Percentiles rank a stretch among this genome's conserved stretches.
These are phyloP conservation scores for Eupithecia vulgata DNA, from an alignment of 2,888 invertebrate genomes.

Conservation along the genomic window DNA sequence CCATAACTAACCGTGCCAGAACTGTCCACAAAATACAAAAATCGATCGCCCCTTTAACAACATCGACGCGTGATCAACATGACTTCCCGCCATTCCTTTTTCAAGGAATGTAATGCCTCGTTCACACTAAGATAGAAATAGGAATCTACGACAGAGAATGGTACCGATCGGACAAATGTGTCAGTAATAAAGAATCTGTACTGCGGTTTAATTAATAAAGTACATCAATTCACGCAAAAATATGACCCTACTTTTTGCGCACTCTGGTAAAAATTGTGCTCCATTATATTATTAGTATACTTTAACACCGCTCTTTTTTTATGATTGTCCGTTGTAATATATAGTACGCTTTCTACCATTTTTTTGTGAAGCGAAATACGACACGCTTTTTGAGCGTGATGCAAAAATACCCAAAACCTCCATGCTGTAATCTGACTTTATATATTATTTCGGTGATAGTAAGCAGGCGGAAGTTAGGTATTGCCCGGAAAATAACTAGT, in stretches of 20 bases:
- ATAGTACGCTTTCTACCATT: not conserved
- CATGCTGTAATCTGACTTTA: not conserved
- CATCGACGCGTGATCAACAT: conserved; percentile 5
- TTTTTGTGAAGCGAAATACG: not conserved
- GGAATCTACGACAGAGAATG: no score
- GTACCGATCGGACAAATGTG: no score
- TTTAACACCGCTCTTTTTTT: not conserved
- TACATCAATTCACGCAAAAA: not conserved
- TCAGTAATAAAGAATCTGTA: no score
- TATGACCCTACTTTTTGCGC: not conserved
- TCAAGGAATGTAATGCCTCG: not conserved
- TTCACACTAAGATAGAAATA: not conserved
- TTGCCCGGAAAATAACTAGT: not conserved
- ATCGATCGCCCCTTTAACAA: not conserved
- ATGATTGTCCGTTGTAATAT: not conserved
- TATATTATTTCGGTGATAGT: not conserved
- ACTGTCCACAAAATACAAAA: not conserved
- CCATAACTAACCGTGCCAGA: no score
- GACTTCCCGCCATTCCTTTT: not conserved
- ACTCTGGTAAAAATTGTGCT: not conserved
- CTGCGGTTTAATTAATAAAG: no score
- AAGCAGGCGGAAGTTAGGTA: not conserved
- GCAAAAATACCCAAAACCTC: not conserved
- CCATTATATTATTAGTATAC: not conserved
- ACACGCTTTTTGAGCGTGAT: not conserved